These are phyloP conservation scores for Lycorma delicatula DNA, from an alignment of 1,140 invertebrate genomes.

Conservation along the genomic window DNA sequence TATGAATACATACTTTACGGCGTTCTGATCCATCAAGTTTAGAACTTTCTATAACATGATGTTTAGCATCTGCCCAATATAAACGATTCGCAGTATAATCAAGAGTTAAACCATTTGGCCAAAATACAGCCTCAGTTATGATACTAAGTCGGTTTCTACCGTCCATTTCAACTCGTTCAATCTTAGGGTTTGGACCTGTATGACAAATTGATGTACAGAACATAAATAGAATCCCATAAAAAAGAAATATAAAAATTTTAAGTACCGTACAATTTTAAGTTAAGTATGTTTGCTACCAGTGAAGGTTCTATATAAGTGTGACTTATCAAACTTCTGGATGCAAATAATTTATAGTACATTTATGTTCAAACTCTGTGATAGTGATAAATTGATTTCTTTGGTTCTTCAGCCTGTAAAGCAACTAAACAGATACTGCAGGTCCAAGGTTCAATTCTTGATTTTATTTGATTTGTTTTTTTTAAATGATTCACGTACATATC, in stretches of 20 bases:
- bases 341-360: too few relatives aligned
- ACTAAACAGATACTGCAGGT: too few relatives aligned
- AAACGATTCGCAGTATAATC: constrained; percentile 72
- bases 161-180: constrained; percentile 78
- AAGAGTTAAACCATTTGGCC: constrained; percentile 82
- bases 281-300: too few relatives aligned
- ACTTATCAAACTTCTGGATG: too few relatives aligned
- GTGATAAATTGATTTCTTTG: too few relatives aligned
- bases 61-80: constrained; percentile 86
- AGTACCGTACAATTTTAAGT: too few relatives aligned
- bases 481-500: too few relatives aligned
- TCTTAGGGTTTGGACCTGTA: constrained; percentile 64
- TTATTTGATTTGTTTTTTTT: too few relatives aligned
- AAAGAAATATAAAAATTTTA: neutral
- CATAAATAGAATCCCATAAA: constrained; percentile 10
- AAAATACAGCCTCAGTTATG: constrained; percentile 63
- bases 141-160: constrained; percentile 62
- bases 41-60: constrained; percentile 79
- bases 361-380: too few relatives aligned
- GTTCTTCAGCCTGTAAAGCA: too few relatives aligned
- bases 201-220: constrained; percentile 13
- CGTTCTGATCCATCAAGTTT: constrained; percentile 71
- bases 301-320: too few relatives aligned
- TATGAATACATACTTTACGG: constrained; percentile 59
- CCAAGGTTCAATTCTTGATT: too few relatives aligned